Conservation (phyloP, 1,140 invertebrate species). For the Drosophila quadrilineata region DNA sequence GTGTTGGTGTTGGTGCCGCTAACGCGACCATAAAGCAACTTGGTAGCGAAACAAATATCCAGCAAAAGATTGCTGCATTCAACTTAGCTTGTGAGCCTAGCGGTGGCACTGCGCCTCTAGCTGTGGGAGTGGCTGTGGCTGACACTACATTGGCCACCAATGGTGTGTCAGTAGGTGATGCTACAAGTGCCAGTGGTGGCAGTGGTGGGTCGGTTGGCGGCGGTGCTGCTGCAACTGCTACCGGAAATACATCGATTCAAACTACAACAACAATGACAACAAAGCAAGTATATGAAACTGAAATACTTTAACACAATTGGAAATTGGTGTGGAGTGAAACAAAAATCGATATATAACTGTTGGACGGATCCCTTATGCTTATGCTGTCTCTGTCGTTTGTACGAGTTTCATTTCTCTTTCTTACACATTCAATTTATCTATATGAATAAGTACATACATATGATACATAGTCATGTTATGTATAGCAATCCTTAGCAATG, state of each 20-base stretch:
- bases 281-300: conserved; percentile 93
- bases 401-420: conserved; percentile 6
- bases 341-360: conserved; percentile 74
- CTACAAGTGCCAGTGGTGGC: conserved; percentile 59
- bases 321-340: conserved; percentile 79
- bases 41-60: conserved; percentile 92
- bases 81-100: conserved; percentile 59
- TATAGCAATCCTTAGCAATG: too few relatives aligned
- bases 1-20: too few relatives aligned
- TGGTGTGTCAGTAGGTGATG: conserved; percentile 69
- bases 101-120: conserved; percentile 83
- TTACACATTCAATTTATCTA: too few relatives aligned
- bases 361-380: too few relatives aligned
- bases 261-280: conserved; percentile 79
- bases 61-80: conserved; percentile 89
- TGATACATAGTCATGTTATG: too few relatives aligned
- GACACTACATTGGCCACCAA: conserved; percentile 46
- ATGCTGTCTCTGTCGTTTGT: conserved; percentile 16
- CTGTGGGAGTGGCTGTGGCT: conserved; percentile 80
- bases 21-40: conserved; percentile 90
- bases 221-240: conserved; percentile 39
- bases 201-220: conserved; percentile 38
- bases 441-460: too few relatives aligned
- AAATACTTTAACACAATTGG: conserved; percentile 88
- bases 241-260: conserved; percentile 26